Base-by-base conservation (phyloP, 2,113 vertebrate genomes). In the Myxocyprinus asiaticus region DNA sequence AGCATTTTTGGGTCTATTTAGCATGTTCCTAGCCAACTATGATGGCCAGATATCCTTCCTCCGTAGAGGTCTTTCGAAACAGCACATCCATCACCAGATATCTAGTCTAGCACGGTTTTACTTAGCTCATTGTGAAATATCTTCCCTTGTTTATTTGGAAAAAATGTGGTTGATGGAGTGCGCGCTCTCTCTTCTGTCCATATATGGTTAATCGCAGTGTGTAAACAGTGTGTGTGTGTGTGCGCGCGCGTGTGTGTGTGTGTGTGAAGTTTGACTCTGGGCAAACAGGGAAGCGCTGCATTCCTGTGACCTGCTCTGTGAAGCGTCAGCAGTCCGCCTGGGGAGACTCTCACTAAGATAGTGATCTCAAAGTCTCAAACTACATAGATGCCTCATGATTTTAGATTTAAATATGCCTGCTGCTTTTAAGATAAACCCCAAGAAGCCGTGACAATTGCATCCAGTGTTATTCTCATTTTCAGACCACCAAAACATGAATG, bases 121-220 rank as follows among this genome's bases (percentile, higher is more conserved):
- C n/a, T n/a, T n/a, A 33, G 17, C 8, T 14, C 12, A 12, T 70
- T 15, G 47, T 82, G 64, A 67, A 15, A 33, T 78, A 66, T 66
- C 67, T 55, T 82, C n/a, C 48, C 2, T 15, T 11, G 55, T 64
- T 82, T 66, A 56, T 45, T 43, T 67, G 45, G 53, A 9, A 64
- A 75, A 51, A 61, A 15, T 66, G 17, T 69, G 67, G 58, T 53
- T 48, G 65, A 48, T 67, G 71, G 45, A 67, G 33, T 71, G 59
- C 17, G 44, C 15, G 15, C 22, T 81, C 82, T 78, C 62, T 61
- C 65, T 68, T 69, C 76, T 83, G 82, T 77, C 85, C 80, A 78
- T 88, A 88, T 90, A 83, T 81, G 92, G 92, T 5, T 59, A 88
- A 87, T 80, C 82, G 79, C 87, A 79, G 73, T 81, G 83, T 56